Percentiles rank a stretch among this genome's conserved stretches.
Evolutionary conservation across 2,888 invertebrate genomes (phyloP).

Genomic region (Anorthoa munda): DNA sequence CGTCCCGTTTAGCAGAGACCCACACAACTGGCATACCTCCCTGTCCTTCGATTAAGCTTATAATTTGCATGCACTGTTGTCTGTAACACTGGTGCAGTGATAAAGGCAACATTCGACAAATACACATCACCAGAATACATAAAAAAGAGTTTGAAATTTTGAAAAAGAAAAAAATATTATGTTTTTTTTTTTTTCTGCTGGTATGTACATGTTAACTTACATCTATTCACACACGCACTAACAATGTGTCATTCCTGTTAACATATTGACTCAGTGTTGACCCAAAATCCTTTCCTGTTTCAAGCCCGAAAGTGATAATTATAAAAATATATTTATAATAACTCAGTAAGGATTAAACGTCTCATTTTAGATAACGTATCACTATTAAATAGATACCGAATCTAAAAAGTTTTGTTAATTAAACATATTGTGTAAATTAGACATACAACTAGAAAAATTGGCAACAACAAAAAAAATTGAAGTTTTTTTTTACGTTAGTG

Average conservation of each 20-base stretch:
- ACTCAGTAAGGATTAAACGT: conserved; percentile 60
- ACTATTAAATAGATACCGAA: conserved; percentile 68
- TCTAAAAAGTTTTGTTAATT: conserved; percentile 75
- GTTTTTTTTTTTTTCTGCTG: conserved; percentile 43
- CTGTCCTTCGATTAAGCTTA: conserved; percentile 87
- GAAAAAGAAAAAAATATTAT: background rate
- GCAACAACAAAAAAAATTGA: conserved; percentile 58
- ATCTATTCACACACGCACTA: conserved; percentile 85
- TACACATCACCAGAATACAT: conserved; percentile 66
- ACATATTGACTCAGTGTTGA: conserved; percentile 67
- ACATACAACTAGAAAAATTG: conserved; percentile 80
- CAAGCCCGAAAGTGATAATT: background rate
- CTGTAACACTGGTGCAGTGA: conserved; percentile 70
- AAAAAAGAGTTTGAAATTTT: background rate
- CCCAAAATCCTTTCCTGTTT: conserved; percentile 59
- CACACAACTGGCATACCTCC: conserved; percentile 84
- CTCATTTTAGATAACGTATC: conserved; percentile 62
- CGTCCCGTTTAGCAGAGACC: conserved; percentile 60
- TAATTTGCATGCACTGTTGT: conserved; percentile 81
- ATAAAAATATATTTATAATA: conserved; percentile 7
- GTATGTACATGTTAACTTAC: conserved; percentile 75
- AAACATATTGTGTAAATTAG: conserved; percentile 78
- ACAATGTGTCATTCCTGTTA: conserved; percentile 86
- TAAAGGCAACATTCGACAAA: conserved; percentile 74
- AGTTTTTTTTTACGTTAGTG: conserved; percentile 53